These are phyloP conservation scores for Oxyruncus cristatus DNA, from an alignment of 2,113 vertebrate species.

Conservation along the genomic window DNA sequence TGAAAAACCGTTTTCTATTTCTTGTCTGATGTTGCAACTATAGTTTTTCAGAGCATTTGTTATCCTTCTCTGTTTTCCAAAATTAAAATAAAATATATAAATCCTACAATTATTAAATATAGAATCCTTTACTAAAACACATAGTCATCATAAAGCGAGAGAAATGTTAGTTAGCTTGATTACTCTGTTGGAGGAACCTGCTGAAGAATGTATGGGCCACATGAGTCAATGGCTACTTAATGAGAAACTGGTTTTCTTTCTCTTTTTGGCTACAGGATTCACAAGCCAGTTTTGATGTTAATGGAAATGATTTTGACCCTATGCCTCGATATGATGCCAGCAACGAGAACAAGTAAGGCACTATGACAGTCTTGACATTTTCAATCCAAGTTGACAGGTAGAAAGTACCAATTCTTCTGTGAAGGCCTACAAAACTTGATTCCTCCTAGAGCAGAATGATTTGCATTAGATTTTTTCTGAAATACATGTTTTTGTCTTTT, in stretches of 20 bases:
- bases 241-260: slow-evolving; percentile 31
- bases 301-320: slow-evolving; percentile 96
- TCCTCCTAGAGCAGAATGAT: neutral
- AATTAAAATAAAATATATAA: neutral
- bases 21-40: neutral
- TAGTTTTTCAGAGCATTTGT: neutral
- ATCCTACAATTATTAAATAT: neutral
- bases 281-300: slow-evolving; percentile 96
- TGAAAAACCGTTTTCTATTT: neutral
- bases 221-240: slow-evolving; percentile 52
- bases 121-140: neutral
- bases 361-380: neutral
- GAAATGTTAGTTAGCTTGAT: slow-evolving; percentile 58
- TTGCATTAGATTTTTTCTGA: neutral
- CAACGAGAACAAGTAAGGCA: slow-evolving; percentile 98
- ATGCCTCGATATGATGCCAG: slow-evolving; percentile 98
- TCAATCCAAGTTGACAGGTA: neutral
- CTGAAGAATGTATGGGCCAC: slow-evolving; percentile 51
- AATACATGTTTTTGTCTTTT: neutral
- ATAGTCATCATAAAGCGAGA: neutral
- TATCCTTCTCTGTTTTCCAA: neutral
- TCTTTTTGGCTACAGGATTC: slow-evolving; percentile 83
- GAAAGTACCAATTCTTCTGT: neutral
- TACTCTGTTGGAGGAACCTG: slow-evolving; percentile 52
- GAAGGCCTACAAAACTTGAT: neutral